Conservation (phyloP, 2,888 invertebrate species). For the Ornithoptera alexandrae region DNA sequence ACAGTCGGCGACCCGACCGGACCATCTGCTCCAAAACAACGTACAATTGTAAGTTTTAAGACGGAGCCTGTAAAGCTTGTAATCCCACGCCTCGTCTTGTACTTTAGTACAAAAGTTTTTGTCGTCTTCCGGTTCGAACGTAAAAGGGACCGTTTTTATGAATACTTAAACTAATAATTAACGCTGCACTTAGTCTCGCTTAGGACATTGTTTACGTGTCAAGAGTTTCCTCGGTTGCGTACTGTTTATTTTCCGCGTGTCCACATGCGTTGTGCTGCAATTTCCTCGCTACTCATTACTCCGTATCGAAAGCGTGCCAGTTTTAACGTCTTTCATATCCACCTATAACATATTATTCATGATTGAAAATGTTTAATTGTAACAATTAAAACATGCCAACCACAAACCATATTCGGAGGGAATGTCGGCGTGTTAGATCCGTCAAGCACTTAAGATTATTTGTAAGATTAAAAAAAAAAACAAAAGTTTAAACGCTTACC, state of each 20-base stretch:
- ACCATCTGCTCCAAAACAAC: slow-evolving; percentile 28
- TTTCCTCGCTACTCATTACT: slow-evolving; percentile 54
- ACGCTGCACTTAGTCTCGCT: slow-evolving; percentile 63
- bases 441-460: slow-evolving; percentile 33
- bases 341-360: slow-evolving; percentile 51
- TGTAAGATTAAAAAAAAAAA: not conserved
- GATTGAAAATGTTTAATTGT: slow-evolving; percentile 56
- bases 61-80: slow-evolving; percentile 22
- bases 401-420: slow-evolving; percentile 39
- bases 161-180: slow-evolving; percentile 72
- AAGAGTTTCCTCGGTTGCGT: slow-evolving; percentile 50
- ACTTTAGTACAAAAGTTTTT: slow-evolving; percentile 43
- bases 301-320: slow-evolving; percentile 57
- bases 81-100: slow-evolving; percentile 30
- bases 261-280: slow-evolving; percentile 51
- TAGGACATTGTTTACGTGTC: slow-evolving; percentile 63
- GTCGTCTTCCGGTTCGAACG: slow-evolving; percentile 41
- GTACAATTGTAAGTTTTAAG: slow-evolving; percentile 30
- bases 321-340: slow-evolving; percentile 49
- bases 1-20: slow-evolving; percentile 31
- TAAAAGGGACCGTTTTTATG: slow-evolving; percentile 53
- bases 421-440: slow-evolving; percentile 33
- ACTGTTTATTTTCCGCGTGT: slow-evolving; percentile 59
- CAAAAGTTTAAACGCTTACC: not conserved
- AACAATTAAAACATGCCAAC: slow-evolving; percentile 55